These are phyloP conservation scores for Tortrix viridana DNA, from an alignment of 2,888 invertebrate genomes.

Conservation along the genomic window DNA sequence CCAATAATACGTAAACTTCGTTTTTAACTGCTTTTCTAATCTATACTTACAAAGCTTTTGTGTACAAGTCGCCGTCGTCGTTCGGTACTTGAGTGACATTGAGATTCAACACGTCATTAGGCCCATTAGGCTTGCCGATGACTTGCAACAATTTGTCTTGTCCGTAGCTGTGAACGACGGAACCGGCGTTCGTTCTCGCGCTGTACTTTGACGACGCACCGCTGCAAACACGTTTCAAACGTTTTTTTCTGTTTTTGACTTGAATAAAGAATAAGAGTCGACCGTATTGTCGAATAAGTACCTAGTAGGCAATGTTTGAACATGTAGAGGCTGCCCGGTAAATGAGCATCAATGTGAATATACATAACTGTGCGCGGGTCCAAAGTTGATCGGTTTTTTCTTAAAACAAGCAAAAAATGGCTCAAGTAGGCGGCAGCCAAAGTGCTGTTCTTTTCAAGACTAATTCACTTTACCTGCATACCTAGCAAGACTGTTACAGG, in stretches of 20 bases:
- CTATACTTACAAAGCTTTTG: slow-evolving; percentile 78
- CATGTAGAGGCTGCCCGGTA: too few species aligned
- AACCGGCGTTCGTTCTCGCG: slow-evolving; percentile 83
- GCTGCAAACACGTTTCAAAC: slow-evolving; percentile 55
- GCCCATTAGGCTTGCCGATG: slow-evolving; percentile 55
- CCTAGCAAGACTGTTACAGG: too few species aligned
- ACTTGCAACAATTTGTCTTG: slow-evolving; percentile 77
- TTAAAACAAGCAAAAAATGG: too few species aligned
- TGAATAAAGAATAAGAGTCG: too few species aligned
- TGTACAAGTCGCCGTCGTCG: slow-evolving; percentile 73
- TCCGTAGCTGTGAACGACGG: slow-evolving; percentile 85
- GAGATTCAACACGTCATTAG: slow-evolving; percentile 56
- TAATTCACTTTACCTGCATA: too few species aligned
- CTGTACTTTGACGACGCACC: slow-evolving; percentile 70
- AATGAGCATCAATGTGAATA: too few species aligned
- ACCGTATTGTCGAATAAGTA: too few species aligned
- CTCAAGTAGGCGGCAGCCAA: too few species aligned
- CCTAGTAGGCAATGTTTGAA: too few species aligned
- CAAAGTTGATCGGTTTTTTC: too few species aligned
- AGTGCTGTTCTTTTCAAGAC: too few species aligned
- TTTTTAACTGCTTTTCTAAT: background rate
- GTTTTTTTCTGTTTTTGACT: background rate
- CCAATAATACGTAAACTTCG: background rate
- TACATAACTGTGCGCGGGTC: too few species aligned
- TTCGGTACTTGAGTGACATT: slow-evolving; percentile 77